These are phyloP conservation scores for Neelides sp. DNA, from an alignment of 1,140 invertebrate genomes.

Conservation along the genomic window DNA sequence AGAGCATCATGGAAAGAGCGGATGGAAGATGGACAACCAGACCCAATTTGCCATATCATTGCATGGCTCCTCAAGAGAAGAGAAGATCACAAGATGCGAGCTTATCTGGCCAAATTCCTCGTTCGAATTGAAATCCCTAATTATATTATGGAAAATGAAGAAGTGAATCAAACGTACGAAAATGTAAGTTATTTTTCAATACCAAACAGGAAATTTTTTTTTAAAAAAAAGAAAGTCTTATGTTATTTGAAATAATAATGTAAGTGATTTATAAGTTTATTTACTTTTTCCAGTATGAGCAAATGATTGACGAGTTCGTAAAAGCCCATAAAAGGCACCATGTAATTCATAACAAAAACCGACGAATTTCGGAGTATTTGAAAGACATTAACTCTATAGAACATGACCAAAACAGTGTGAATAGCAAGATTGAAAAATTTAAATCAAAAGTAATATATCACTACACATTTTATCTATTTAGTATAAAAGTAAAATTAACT, in stretches of 20 bases:
- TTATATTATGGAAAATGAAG: constrained; percentile 59
- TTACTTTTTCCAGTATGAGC: constrained; percentile 47
- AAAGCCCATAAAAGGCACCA: constrained; percentile 58
- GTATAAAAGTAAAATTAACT: no score
- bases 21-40: constrained; percentile 56
- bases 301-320: constrained; percentile 67
- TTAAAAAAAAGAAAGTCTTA: no score
- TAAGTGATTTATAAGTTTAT: neutral
- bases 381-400: constrained; percentile 3
- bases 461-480: no score
- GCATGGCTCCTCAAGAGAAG: constrained; percentile 61
- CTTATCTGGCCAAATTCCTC: constrained; percentile 61
- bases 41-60: constrained; percentile 59
- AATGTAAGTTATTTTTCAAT: constrained; percentile 43
- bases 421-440: constrained; percentile 1
- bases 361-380: neutral
- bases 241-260: neutral
- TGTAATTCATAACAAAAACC: constrained; percentile 44
- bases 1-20: constrained; percentile 48
- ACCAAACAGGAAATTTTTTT: no score
- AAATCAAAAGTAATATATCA: neutral
- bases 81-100: constrained; percentile 59
- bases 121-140: constrained; percentile 63
- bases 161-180: constrained; percentile 53
- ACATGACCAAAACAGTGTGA: constrained; percentile 4